Evolutionary conservation across 2,797 vertebrate genomes (phyloP).

Genomic region (Rhinella marina): DNA sequence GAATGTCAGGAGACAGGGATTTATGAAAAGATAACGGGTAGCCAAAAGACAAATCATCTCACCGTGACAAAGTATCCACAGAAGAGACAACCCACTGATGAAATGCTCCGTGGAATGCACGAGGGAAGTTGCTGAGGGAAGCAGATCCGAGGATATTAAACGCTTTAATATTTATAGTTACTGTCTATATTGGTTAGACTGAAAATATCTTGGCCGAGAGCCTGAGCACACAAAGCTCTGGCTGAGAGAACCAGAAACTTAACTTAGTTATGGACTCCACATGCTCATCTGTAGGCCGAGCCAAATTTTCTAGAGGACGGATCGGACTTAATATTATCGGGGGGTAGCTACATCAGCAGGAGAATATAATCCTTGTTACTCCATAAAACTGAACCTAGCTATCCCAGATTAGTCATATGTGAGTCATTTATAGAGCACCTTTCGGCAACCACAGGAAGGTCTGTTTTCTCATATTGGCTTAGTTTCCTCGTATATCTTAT

Average conservation of each 20-base stretch:
- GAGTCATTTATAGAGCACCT: conserved; percentile 11
- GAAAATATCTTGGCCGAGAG: conserved; percentile 49
- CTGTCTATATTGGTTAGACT: conserved; percentile 56
- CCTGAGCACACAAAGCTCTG: conserved; percentile 53
- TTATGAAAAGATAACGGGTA: conserved; percentile 42
- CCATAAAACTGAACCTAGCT: conserved; percentile 28
- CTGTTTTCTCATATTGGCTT: conserved; percentile 25
- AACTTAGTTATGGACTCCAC: conserved; percentile 48
- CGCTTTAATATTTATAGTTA: conserved; percentile 58
- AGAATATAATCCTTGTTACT: conserved; percentile 25
- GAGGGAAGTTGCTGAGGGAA: conserved; percentile 60
- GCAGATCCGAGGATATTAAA: conserved; percentile 55
- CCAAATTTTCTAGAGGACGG: conserved; percentile 31
- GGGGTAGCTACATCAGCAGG: conserved; percentile 28
- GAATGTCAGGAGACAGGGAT: conserved; percentile 21
- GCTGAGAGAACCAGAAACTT: conserved; percentile 43
- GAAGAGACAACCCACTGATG: conserved; percentile 49
- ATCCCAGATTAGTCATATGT: conserved; percentile 6
- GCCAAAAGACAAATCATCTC: conserved; percentile 57
- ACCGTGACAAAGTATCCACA: conserved; percentile 47
- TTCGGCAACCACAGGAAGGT: conserved; percentile 29
- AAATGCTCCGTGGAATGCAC: conserved; percentile 42
- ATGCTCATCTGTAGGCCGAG: conserved; percentile 30
- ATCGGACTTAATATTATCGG: conserved; percentile 29
- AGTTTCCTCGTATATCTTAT: not conserved